Evolutionary conservation across 1,140 invertebrate species (phyloP), one percentile per base, ranked within the genome.

Genomic region (Megalonaias nervosa): DNA sequence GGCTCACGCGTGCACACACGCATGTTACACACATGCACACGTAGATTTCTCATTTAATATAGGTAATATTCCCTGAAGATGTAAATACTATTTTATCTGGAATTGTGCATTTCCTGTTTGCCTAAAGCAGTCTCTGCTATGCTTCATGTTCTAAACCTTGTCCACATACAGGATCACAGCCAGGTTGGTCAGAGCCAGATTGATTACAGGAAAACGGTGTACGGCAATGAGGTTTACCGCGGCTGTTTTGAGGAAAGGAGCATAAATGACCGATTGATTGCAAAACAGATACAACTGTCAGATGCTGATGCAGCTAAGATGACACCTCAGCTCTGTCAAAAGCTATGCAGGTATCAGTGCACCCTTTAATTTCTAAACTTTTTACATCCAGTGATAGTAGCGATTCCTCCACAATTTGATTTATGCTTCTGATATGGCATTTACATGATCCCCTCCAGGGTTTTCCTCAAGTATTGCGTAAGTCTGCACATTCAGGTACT

Each of bases 181-280:
- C 78, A 82, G 48, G 26, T 79, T 14, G 85, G 85, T 12, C 84
- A 85, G 75, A 81, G 80, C 21, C 60, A 69, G 26, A 86, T 86
- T 17, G 64, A 81, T 31, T 77, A 81, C 23, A 59, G 31, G 21
- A 77, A 59, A 16, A 81, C 81, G 0, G 67, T 74, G 26, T 79
- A 81, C 65, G 85, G 85, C 15, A 85, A 86, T 72, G 85, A 86
- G 68, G 77, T 86, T 6, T 85, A 81, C 71, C 64, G 80, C 58
- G 85, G 85, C 0, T 86, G 85, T 74, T 86, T 85, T 73, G 31
- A 62, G 31, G 82, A 85, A 57, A 64, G 60, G n/a, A 26, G 67
- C 6, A 77, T 61, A 21, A 11, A 19, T 5, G 76, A 81, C 64
- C 67, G 81, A 16, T 79, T 70, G 17, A 62, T 85, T 16, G 71